phyloP scores from a whole-genome alignment of 2,797 vertebrate genomes.

The Nannoperca australis region DNA sequence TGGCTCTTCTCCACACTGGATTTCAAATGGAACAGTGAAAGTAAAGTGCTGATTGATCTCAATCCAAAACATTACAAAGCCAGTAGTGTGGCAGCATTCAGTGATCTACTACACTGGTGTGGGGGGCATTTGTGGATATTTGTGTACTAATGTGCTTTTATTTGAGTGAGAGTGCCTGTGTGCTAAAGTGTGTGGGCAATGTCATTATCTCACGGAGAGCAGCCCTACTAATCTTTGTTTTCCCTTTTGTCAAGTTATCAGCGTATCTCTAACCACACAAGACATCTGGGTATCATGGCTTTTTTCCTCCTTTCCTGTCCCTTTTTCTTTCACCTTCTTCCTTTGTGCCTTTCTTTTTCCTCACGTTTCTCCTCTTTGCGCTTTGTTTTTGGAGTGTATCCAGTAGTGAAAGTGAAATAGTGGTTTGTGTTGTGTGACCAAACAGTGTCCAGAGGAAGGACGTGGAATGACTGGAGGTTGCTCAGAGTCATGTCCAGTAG shows the following conservation, averaged over 20 bases:
- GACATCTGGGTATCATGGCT: neutral
- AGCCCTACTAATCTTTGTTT: constrained; percentile 22
- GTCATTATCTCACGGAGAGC: constrained; percentile 6
- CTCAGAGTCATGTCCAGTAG: constrained; percentile 14
- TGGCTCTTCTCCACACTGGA: neutral
- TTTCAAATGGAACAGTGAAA: neutral
- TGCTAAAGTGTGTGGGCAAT: neutral
- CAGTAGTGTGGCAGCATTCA: neutral
- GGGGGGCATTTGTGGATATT: neutral
- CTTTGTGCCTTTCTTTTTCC: neutral
- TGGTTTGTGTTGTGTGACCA: constrained; percentile 28
- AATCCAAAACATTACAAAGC: neutral
- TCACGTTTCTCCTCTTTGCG: neutral
- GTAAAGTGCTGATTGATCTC: neutral
- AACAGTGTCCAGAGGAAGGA: constrained; percentile 16
- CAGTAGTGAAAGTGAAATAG: constrained; percentile 8
- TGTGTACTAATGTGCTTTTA: neutral
- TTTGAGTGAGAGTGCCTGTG: neutral
- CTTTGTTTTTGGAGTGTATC: constrained; percentile 1
- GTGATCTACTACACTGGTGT: neutral
- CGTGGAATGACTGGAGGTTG: neutral
- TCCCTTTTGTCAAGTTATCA: constrained; percentile 8
- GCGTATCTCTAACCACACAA: constrained; percentile 18
- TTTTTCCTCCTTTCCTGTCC: constrained; percentile 1
- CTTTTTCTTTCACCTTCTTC: neutral